Conservation (phyloP, 2,113 vertebrate genomes). For the Connochaetes taurinus region DNA sequence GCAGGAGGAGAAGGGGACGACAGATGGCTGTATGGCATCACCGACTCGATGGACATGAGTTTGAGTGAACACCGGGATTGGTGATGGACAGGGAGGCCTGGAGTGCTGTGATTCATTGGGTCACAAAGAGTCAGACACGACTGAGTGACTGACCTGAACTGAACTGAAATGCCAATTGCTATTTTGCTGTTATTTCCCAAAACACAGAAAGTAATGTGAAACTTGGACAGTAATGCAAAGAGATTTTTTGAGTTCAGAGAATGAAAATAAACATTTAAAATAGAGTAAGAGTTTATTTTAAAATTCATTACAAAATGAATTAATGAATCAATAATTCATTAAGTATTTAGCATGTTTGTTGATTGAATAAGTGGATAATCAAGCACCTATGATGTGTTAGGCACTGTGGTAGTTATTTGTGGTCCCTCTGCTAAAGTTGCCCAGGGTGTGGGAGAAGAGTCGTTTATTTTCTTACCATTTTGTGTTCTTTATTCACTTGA, state of each 20-base stretch:
- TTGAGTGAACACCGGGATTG: too few relatives aligned
- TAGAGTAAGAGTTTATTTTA: conserved; percentile 14
- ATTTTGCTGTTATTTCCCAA: neutral
- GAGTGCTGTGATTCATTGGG: accelerated
- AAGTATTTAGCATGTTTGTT: neutral
- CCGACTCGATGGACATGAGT: accelerated
- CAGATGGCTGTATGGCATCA: too few relatives aligned
- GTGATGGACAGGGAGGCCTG: too few relatives aligned
- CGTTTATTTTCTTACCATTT: neutral
- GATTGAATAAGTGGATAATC: neutral
- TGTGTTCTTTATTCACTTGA: neutral
- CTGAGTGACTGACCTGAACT: too few relatives aligned
- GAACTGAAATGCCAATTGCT: neutral
- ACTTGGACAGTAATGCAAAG: conserved; percentile 59
- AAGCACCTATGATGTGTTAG: neutral
- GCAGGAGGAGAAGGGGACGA: too few relatives aligned
- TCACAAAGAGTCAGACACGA: too few relatives aligned
- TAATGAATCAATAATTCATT: neutral
- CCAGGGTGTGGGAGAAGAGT: neutral
- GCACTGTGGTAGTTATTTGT: neutral
- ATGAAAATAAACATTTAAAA: conserved; percentile 79
- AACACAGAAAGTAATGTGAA: conserved; percentile 52
- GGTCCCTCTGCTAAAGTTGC: neutral
- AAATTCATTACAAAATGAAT: neutral
- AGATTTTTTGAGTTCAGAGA: conserved; percentile 60